These are phyloP conservation scores for Nylanderia fulva DNA, from an alignment of 1,140 invertebrate species.

Conservation along the genomic window DNA sequence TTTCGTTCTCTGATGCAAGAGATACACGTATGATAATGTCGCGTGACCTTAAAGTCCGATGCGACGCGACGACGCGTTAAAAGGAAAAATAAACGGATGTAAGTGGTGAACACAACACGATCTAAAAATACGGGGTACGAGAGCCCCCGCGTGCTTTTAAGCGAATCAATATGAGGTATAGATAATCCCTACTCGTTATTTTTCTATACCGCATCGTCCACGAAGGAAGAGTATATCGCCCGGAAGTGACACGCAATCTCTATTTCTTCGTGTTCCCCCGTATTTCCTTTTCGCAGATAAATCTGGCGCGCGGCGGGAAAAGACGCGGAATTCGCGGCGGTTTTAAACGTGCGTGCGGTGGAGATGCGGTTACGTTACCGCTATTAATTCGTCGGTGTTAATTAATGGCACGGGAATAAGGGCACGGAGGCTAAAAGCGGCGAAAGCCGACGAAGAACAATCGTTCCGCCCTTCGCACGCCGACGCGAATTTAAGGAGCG, in stretches of 20 bases:
- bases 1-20: not conserved
- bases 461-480: not conserved
- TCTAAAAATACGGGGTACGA: constrained; percentile 36
- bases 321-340: not conserved
- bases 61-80: constrained; percentile 2
- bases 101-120: constrained; percentile 6
- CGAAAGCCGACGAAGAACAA: not conserved
- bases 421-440: too few relatives aligned
- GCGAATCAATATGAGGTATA: constrained; percentile 19
- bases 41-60: constrained; percentile 50
- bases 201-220: not conserved
- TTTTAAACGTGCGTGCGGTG: constrained; percentile 22
- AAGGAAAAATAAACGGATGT: constrained; percentile 45
- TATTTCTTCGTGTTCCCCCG: not conserved
- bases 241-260: constrained; percentile 3
- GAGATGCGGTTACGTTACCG: constrained; percentile 65
- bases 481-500: constrained; percentile 19
- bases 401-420: constrained; percentile 64
- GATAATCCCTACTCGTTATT: not conserved
- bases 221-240: not conserved
- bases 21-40: constrained; percentile 26
- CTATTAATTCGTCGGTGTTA: constrained; percentile 68
- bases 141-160: constrained; percentile 10
- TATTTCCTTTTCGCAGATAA: constrained; percentile 1
- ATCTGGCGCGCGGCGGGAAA: not conserved